A percentile compares a stretch with the other conserved stretches of the same genome.
Evolutionary conservation across 1,140 invertebrate genomes (phyloP).

Genomic region (Pseudomyrmex concolor): DNA sequence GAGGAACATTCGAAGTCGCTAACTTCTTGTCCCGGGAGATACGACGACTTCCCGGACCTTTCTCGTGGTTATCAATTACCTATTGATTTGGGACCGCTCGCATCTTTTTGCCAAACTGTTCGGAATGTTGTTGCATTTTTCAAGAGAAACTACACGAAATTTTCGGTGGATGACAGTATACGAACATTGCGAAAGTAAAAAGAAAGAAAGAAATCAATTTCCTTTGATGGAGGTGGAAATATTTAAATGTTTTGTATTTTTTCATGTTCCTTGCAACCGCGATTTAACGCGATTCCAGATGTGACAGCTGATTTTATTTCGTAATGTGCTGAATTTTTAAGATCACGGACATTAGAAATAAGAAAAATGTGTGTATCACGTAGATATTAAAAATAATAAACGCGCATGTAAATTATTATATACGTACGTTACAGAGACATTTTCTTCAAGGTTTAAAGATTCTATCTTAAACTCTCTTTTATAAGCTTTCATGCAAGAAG

Average conservation of each 20-base stretch:
- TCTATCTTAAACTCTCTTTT: neutral
- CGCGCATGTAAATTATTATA: neutral
- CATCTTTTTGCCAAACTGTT: constrained; percentile 51
- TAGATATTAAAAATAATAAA: constrained; percentile 4
- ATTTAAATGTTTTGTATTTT: constrained; percentile 11
- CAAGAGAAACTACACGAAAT: constrained; percentile 6
- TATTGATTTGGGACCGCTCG: constrained; percentile 77
- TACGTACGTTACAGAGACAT: neutral
- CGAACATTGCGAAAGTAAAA: neutral
- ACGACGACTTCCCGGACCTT: constrained; percentile 85
- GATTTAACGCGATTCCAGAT: neutral
- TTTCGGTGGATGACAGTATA: neutral
- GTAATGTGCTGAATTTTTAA: neutral
- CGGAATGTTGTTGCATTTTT: constrained; percentile 25
- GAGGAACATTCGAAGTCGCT: constrained; percentile 64
- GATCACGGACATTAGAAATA: too few relatives aligned
- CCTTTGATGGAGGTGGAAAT: neutral
- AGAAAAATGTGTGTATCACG: neutral
- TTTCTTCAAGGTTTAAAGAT: neutral
- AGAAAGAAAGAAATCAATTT: too few relatives aligned
- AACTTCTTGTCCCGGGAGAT: constrained; percentile 56
- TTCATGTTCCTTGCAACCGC: neutral
- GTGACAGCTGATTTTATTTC: neutral
- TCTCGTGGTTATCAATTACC: constrained; percentile 88
- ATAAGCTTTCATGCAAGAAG: neutral